A percentile compares a stretch with the other conserved stretches of the same genome.
Conservation (phyloP, 2,113 vertebrate species). For the Pelecanoides urinatrix region DNA sequence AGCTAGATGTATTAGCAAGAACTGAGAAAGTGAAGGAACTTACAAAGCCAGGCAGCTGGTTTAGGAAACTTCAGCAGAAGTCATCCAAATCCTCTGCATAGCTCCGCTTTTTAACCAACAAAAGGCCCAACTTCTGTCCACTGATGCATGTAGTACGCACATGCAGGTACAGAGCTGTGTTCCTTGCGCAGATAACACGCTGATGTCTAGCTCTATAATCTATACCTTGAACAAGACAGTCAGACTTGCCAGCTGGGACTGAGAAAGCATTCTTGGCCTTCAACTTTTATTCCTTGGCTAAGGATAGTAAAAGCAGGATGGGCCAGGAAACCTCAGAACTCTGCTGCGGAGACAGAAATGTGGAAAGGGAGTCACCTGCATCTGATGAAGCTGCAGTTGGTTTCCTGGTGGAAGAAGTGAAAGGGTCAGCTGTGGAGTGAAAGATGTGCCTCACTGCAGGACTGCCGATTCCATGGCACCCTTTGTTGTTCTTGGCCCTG, state of each 20-base stretch:
- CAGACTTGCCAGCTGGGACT: not conserved
- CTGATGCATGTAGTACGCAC: not conserved
- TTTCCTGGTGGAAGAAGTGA: not conserved
- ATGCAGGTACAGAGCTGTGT: not conserved
- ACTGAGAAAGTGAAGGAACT: not conserved
- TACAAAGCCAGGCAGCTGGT: not conserved
- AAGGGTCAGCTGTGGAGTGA: not conserved
- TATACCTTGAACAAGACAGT: not conserved
- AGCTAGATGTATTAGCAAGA: not conserved
- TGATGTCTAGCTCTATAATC: not conserved
- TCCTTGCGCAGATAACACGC: not conserved
- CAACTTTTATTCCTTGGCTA: not conserved
- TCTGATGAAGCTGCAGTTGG: not conserved
- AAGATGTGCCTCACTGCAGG: not conserved
- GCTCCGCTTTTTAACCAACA: not conserved
- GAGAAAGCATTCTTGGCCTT: not conserved
- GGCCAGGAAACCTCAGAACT: not conserved
- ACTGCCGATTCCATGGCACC: not conserved
- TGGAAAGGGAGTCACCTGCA: not conserved
- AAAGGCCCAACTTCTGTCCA: not conserved
- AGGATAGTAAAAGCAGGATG: not conserved
- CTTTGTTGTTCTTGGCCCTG: not conserved
- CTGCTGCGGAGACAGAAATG: not conserved
- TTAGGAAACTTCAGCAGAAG: not conserved
- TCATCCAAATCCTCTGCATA: not conserved